phyloP scores from a whole-genome alignment of 1,140 invertebrate species.

The Oscheius sp. region DNA sequence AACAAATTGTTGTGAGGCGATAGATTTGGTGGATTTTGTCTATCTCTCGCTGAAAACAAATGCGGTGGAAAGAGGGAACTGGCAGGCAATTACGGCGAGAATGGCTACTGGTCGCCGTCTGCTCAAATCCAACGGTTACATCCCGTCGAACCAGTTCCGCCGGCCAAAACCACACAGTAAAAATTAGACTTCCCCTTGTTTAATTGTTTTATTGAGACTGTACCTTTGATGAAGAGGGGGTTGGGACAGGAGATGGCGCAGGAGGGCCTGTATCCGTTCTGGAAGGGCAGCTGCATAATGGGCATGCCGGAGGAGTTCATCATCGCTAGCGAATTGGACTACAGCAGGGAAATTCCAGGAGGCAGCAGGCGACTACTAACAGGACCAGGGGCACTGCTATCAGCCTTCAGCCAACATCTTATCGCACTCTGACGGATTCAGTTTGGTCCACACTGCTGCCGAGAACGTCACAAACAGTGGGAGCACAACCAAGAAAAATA shows the following conservation, averaged over 20 bases:
- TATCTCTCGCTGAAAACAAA: neutral
- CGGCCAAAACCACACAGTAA: neutral
- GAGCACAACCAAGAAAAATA: neutral
- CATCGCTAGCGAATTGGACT: neutral
- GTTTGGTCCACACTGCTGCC: neutral
- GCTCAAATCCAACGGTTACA: neutral
- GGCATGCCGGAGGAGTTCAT: neutral
- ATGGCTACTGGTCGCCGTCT: constrained; percentile 6
- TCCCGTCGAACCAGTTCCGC: neutral
- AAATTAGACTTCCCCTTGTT: too few relatives aligned
- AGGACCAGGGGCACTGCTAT: constrained; percentile 3
- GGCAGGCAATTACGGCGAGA: constrained; percentile 6
- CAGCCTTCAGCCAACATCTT: neutral
- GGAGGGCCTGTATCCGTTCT: neutral
- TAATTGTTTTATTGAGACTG: too few relatives aligned
- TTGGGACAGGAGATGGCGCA: neutral
- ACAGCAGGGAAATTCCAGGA: neutral
- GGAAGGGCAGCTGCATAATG: neutral
- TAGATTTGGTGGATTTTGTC: neutral
- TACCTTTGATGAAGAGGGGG: neutral
- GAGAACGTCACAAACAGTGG: neutral
- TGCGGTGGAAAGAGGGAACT: too few relatives aligned
- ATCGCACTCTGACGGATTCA: constrained; percentile 1
- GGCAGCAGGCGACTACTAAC: neutral
- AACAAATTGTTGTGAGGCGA: neutral